Evolutionary conservation across 2,797 vertebrate species (phyloP), one percentile per base, ranked within the genome.

Genomic region (Anisognathus igniventris): DNA sequence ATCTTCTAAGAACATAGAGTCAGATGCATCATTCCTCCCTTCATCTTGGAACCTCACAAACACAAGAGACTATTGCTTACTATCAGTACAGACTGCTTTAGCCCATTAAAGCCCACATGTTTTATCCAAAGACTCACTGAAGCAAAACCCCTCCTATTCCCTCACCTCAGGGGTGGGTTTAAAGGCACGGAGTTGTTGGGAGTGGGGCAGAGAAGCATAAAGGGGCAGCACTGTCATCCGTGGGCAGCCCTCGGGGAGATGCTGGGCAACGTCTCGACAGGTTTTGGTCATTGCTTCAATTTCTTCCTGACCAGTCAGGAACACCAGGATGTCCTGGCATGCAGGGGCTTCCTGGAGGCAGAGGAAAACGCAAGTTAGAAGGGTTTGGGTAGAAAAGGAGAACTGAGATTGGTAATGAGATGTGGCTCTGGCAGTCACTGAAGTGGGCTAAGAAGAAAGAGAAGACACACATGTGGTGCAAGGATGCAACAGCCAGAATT

Each of bases 231-330:
- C 99, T 0, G 97, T 70, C 98, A 99, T 98, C 8, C 97, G 94
- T 0, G 98, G 96, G 37, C 98, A 99, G 96, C 98, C 96, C 0
- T 99, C 99, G 0, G 99, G 99, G 35, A 99, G 98, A 68, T 99
- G 98, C 88, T 98, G 99, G 33, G 98, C 96, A 23, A 99, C 98
- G 88, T 99, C 99, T 61, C 98, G 97, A 58, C 99, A 99, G 6
- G 99, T 99, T 97, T 98, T 99, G 35, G 99, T 99, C 97, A 99
- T 98, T 8, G 99, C 99, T 97, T 99, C 99, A 0, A 99, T 99
- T 97, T 99, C 99, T 96, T 99, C 99, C 97, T 99, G 99, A 58
- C 99, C 99, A 5, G 99, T 99, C 97, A 99, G 98, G 96, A 99
- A 99, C 72, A 99, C 99, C 89, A 99, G 97, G 96, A 99, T 98